phyloP scores from a whole-genome alignment of 2,888 invertebrate genomes.

The Andrena fulva region DNA sequence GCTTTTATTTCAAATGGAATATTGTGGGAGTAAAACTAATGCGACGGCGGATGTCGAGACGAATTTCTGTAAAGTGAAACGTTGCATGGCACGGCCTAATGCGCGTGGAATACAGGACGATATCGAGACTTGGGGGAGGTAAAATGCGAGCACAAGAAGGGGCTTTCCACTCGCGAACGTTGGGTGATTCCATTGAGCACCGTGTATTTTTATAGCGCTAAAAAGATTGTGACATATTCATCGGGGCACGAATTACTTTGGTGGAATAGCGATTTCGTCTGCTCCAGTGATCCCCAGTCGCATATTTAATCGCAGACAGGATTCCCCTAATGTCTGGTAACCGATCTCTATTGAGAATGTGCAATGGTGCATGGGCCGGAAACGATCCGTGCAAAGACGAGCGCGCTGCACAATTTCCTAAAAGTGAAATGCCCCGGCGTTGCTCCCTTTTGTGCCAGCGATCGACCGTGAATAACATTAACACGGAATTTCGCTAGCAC shows the following conservation, averaged over 20 bases:
- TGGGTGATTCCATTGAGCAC: background rate
- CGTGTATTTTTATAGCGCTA: too few relatives aligned
- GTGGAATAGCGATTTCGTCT: too few relatives aligned
- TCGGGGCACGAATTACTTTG: too few relatives aligned
- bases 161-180: background rate
- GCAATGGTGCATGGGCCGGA: conserved; percentile 28
- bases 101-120: conserved; percentile 18
- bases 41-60: conserved; percentile 31
- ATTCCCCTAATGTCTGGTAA: background rate
- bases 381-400: conserved; percentile 49
- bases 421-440: conserved; percentile 50
- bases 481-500: conserved; percentile 66
- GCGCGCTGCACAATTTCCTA: conserved; percentile 57
- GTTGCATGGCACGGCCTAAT: conserved; percentile 15
- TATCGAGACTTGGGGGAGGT: conserved; percentile 12
- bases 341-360: background rate
- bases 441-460: conserved; percentile 64
- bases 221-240: too few relatives aligned
- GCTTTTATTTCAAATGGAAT: too few relatives aligned
- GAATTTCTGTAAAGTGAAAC: conserved; percentile 39
- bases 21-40: conserved; percentile 23
- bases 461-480: conserved; percentile 71
- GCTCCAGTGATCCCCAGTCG: too few relatives aligned
- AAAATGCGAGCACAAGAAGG: conserved; percentile 15
- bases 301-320: background rate